Base-by-base conservation (phyloP, 2,888 invertebrate genomes). In the Mythimna impura region DNA sequence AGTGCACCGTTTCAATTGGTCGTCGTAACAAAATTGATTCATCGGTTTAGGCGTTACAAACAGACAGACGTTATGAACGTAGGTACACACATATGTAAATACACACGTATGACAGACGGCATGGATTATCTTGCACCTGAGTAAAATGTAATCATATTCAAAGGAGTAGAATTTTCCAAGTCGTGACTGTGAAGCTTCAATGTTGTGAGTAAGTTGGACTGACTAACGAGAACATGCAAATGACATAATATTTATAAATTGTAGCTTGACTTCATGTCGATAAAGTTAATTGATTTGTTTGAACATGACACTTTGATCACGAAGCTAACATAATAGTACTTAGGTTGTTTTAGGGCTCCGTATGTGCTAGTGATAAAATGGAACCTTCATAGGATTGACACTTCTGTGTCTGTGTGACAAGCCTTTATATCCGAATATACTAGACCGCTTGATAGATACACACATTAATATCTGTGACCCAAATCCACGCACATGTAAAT, bases 81-180 rank as follows among this genome's bases (percentile, higher is more conserved):
- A n/a, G n/a, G n/a, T n/a, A 22, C n/a, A 52, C 9, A 22, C 22
- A 54, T 20, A 5, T 47, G 47, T 47, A 5, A 14, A 17, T 20
- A 47, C 47, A 47, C 17, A 47, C 17, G 20, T 17, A n/a, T 54
- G 10, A 22, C 20, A 34, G 9, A 12, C n/a, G 10, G 6, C 7
- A 55, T 60, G 6, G 36, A 81, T 81, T 76, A 68, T 50, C 30
- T 69, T 34, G 67, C 61, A 81, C 81, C 84, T 84, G 84, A 80
- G 69, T 72, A 60, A 61, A 81, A 81, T 81, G 25, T 25, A 70
- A 79, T 79, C 60, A 65, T 7, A 14, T 63, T 20, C 36, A 67
- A 57, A 66, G 60, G 22, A 72, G 52, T 43, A 81, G 66, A 77
- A 84, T 84, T 84, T 81, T 73, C 82, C 81, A 66, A 77, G 72